Evolutionary conservation across 23 tunicate species (phyloP), one percentile per base, ranked within the genome.

Genomic region (Aplidium turbinatum): DNA sequence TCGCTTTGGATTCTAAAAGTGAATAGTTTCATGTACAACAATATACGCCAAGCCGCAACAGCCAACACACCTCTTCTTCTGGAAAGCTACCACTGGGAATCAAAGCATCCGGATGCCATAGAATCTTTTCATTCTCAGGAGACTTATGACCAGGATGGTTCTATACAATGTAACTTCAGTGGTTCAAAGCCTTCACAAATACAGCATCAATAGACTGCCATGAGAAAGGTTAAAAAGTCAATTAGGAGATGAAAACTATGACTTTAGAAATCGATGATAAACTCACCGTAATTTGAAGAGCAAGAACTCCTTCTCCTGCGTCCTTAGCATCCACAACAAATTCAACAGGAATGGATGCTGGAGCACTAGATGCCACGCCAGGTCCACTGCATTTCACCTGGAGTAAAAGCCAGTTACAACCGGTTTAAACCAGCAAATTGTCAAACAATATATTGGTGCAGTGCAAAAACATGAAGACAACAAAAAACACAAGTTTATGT

Each of bases 291-390:
- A 95, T 70, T 83, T 90, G 91, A 29, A 95, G 96, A 48, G 96
- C 86, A 32, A 95, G 81, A 3, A 63, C 64, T 1, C 89, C 99
- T 29, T 95, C 96, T n/a, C 99, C 99, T 52, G 99, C 99, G 22
- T 95, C 99, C 18, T 77, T 71, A 5, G 99, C 93, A 63, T 95
- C 99, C 45, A 95, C 83, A 30, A 38, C 38, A 39, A 95, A 95
- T 40, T 95, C 92, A 13, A 88, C 96, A 0, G 99, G 99, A 19
- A 95, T 53, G 3, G 99, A 84, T 4, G 99, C 99, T 0, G 90
- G 96, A 4, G 78, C 64, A 16, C 86, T 47, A 1, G 63, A 47
- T 11, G 46, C 78, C 20, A 91, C 29, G 0, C 97, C 97, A 19
- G 86, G 83, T 6, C 97, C 97, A 34, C 50, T 78, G 82, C 97